Evolutionary conservation across 2,888 invertebrate genomes (phyloP).

Genomic region (Graphium colonna): DNA sequence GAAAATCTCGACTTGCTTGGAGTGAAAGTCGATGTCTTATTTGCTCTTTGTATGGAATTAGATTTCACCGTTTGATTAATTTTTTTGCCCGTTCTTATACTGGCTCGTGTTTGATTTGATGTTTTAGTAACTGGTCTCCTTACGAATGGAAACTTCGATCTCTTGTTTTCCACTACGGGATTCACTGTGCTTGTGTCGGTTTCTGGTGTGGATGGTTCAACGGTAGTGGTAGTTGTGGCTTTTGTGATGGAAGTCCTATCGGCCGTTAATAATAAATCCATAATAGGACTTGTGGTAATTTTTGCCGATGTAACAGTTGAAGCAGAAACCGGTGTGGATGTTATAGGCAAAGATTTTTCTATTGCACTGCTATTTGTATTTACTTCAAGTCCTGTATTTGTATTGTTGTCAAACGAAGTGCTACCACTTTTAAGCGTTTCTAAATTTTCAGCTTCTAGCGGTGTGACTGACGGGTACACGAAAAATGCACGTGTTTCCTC

Average conservation of each 20-base stretch:
- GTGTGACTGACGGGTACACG: conserved; percentile 66
- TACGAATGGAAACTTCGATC: conserved; percentile 64
- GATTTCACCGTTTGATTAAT: conserved; percentile 44
- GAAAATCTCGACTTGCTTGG: conserved; percentile 60
- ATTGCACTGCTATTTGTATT: too few relatives aligned
- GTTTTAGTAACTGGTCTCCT: conserved; percentile 59
- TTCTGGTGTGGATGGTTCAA: conserved; percentile 40
- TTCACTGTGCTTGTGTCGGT: conserved; percentile 58
- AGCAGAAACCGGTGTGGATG: conserved; percentile 35
- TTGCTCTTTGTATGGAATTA: conserved; percentile 50
- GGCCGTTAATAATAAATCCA: conserved; percentile 40
- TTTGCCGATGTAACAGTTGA: conserved; percentile 32
- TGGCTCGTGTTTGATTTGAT: conserved; percentile 52
- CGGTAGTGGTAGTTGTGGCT: conserved; percentile 30
- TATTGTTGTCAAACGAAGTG: conserved; percentile 46
- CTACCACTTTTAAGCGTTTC: conserved; percentile 41
- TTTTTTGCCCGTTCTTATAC: conserved; percentile 44
- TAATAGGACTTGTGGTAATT: conserved; percentile 38
- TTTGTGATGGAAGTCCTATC: conserved; percentile 26
- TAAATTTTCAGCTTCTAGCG: conserved; percentile 53
- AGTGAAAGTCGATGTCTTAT: conserved; percentile 57
- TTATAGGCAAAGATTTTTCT: too few relatives aligned
- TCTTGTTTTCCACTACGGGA: conserved; percentile 55
- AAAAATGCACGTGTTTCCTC: conserved; percentile 59
- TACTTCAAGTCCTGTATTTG: conserved; percentile 39